Conservation (phyloP, 1,140 invertebrate species). For the Coptotermes formosanus region DNA sequence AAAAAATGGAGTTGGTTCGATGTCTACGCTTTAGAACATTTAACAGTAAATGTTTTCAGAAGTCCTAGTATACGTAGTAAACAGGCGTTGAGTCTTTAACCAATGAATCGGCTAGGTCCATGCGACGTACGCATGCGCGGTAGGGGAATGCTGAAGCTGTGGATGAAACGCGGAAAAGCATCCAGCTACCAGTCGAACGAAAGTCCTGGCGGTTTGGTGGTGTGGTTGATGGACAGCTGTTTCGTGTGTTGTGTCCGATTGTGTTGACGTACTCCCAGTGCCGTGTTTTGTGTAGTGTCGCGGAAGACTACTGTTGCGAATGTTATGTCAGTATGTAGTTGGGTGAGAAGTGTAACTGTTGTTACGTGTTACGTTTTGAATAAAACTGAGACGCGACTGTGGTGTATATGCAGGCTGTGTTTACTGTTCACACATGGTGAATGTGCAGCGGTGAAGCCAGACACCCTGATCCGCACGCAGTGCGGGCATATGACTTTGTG, state of each 20-base stretch:
- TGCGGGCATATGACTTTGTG: too few relatives aligned
- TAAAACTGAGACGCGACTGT: background rate
- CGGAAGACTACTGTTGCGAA: background rate
- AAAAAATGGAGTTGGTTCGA: too few relatives aligned
- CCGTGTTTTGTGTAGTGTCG: background rate
- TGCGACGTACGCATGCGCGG: background rate
- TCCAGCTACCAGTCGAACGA: background rate
- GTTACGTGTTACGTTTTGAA: background rate
- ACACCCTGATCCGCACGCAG: background rate
- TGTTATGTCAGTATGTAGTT: background rate
- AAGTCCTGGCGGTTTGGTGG: background rate
- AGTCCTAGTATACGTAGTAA: background rate
- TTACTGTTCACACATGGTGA: background rate
- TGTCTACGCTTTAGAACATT: too few relatives aligned
- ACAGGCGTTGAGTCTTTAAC: background rate
- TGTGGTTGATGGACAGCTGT: background rate
- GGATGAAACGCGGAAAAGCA: background rate
- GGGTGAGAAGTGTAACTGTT: background rate
- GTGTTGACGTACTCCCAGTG: background rate
- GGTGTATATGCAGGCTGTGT: background rate
- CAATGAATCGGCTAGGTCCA: background rate
- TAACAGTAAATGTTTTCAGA: background rate
- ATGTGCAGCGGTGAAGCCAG: background rate
- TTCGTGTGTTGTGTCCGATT: background rate
- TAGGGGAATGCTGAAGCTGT: background rate